A percentile compares a stretch with the other conserved stretches of the same genome.
phyloP scores from a whole-genome alignment of 2,888 invertebrate species.

The Monochamus alternatus region DNA sequence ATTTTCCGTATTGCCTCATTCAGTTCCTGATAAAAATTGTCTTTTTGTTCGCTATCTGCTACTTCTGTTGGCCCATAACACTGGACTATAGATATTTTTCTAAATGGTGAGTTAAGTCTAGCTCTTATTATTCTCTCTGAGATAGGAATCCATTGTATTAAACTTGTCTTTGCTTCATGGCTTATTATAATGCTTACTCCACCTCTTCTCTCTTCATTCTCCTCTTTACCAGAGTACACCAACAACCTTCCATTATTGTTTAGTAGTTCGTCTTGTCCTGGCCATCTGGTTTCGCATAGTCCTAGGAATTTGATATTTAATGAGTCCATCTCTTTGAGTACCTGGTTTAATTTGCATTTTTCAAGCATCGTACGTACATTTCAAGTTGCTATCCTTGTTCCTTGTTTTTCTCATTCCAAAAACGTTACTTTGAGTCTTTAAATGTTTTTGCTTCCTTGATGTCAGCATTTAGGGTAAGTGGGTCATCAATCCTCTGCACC shows the following conservation, averaged over 20 bases:
- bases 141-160: no score
- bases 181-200: no score
- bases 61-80: no score
- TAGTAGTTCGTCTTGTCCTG: not conserved
- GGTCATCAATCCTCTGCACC: no score
- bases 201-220: constrained; percentile 1
- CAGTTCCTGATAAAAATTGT: not conserved
- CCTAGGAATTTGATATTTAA: not conserved
- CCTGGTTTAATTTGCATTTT: constrained; percentile 2
- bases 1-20: not conserved
- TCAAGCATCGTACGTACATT: not conserved
- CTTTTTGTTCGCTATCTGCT: no score
- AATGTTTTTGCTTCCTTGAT: not conserved
- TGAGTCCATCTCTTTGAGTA: not conserved
- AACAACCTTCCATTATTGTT: not conserved
- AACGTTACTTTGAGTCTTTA: not conserved
- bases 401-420: not conserved
- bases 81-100: no score
- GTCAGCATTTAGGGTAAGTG: no score
- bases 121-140: no score
- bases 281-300: not conserved
- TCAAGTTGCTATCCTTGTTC: no score
- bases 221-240: not conserved
- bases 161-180: no score
- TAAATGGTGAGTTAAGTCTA: no score